These are phyloP conservation scores for Tanypteryx hageni DNA, from an alignment of 2,888 invertebrate genomes.

Conservation along the genomic window DNA sequence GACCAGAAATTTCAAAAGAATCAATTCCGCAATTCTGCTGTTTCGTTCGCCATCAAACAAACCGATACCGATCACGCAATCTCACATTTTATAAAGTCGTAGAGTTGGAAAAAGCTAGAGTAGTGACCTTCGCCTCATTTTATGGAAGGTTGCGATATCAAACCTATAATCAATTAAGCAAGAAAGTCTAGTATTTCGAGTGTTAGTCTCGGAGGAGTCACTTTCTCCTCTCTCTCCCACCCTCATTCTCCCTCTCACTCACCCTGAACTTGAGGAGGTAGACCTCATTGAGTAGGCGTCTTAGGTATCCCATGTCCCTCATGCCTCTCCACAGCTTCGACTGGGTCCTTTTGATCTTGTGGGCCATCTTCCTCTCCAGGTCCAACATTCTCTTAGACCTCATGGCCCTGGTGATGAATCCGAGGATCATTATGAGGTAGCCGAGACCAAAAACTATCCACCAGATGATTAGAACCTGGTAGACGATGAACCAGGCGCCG, in stretches of 20 bases:
- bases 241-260: conserved; percentile 69
- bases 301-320: conserved; percentile 84
- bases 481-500: conserved; percentile 79
- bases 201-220: neutral
- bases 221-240: neutral
- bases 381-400: conserved; percentile 84
- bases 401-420: conserved; percentile 88
- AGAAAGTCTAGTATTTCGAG: neutral
- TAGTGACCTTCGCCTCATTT: no score
- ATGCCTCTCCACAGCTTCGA: conserved; percentile 86
- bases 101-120: no score
- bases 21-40: no score
- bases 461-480: conserved; percentile 88
- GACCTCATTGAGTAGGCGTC: conserved; percentile 88
- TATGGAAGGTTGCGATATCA: no score
- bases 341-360: conserved; percentile 87
- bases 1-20: no score
- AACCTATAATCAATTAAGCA: no score
- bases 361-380: conserved; percentile 86
- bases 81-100: no score
- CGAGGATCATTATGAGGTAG: conserved; percentile 92
- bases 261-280: conserved; percentile 90
- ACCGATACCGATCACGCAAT: no score
- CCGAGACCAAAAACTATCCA: conserved; percentile 96
- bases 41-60: no score